Conservation (phyloP, 2,888 invertebrate genomes). For the Oligia latruncula region DNA sequence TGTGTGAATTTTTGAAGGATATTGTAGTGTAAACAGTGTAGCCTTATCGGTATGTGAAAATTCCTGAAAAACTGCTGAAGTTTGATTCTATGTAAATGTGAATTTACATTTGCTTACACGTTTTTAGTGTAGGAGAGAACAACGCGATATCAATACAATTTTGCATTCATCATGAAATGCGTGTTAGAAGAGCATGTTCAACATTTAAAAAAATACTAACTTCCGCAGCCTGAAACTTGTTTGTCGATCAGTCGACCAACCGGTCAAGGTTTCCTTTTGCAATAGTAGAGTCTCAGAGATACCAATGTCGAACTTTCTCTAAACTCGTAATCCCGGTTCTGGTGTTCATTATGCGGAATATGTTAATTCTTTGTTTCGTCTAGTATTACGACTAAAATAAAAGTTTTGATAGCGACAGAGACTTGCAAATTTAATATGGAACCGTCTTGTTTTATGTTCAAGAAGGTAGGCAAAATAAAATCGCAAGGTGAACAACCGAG, state of each 20-base stretch:
- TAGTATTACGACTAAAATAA: conserved; percentile 49
- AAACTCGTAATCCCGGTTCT: conserved; percentile 60
- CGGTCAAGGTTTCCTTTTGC: conserved; percentile 69
- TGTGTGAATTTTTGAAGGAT: conserved; percentile 18
- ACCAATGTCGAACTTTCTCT: conserved; percentile 68
- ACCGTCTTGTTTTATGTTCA: conserved; percentile 20
- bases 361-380: conserved; percentile 55
- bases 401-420: conserved; percentile 37
- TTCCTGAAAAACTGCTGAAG: background rate
- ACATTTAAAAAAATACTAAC: conserved; percentile 58
- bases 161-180: conserved; percentile 28
- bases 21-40: background rate
- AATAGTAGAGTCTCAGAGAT: conserved; percentile 52
- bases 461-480: conserved; percentile 18
- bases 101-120: background rate
- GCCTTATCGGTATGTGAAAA: conserved; percentile 9
- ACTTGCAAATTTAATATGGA: conserved; percentile 23
- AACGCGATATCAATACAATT: conserved; percentile 7
- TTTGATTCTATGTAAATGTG: background rate
- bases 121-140: conserved; percentile 8
- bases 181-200: conserved; percentile 37
- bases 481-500: conserved; percentile 50
- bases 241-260: conserved; percentile 62
- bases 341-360: conserved; percentile 54
- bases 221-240: conserved; percentile 65